Base-by-base conservation (phyloP, 92 coral and sea anemone species). In the Zoanthus sociatus region DNA sequence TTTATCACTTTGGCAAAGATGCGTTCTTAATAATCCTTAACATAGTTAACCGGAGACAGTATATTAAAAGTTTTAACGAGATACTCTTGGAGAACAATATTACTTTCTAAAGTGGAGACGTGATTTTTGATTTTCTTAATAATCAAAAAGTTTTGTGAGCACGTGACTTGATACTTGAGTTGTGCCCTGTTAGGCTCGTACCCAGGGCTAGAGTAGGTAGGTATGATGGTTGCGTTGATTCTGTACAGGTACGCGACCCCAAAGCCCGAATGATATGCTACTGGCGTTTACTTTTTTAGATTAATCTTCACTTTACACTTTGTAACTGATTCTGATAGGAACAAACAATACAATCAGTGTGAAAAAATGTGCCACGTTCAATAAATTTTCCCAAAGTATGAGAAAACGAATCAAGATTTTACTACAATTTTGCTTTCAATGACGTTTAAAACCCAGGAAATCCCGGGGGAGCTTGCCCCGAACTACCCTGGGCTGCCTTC, bases 131-230 rank as follows among this genome's bases (percentile, higher is more conserved):
- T 37, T 37, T 2, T 37, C 4, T 54, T 54, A 54, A 54, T 54
- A 54, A 54, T 54, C 60, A 63, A 63, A 63, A 63, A 20, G 69
- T 63, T 63, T 63, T 63, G 69, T 63, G 69, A 63, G 16, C 21
- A 63, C 69, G 17, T 26, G 4, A 63, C 18, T 63, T 63, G 69
- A 15, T 26, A 16, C 69, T 63, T 55, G 63, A 55, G 63, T 55
- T 55, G 63, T 55, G 63, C 63, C 63, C 63, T 55, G 63, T 55
- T 10, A 63, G 69, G 69, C 69, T 63, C 1, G 18, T 63, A 63
- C 69, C 69, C 18, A 63, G 69, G 26, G 26, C 26, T 26, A 26
- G 26, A 26, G 26, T 26, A 26, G 7, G 18, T 26, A 3, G 69
- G 69, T 14, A 15, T 26, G 20, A 63, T 63, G 18, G 69, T 63